Evolutionary conservation across 2,888 invertebrate genomes (phyloP).

Genomic region (Smittia aterrima): DNA sequence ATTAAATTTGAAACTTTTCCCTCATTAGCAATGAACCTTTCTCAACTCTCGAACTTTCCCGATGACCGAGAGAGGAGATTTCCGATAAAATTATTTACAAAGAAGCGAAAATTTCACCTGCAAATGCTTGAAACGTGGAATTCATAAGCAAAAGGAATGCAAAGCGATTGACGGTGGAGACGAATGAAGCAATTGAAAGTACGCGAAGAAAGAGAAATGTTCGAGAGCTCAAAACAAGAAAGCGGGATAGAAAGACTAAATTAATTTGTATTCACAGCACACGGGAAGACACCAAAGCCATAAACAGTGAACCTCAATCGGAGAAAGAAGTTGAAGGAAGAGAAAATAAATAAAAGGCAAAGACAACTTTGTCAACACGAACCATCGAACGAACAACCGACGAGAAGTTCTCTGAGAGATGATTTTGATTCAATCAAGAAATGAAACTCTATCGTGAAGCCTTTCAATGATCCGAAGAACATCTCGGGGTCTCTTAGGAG

Average conservation of each 20-base stretch:
- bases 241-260: background rate
- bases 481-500: no score
- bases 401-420: background rate
- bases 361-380: background rate
- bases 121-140: no score
- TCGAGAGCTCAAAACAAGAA: background rate
- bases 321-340: background rate
- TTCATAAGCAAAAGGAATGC: no score
- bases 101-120: no score
- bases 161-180: no score
- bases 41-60: no score
- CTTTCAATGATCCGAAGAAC: no score
- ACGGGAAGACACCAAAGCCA: background rate
- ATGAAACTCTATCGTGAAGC: no score
- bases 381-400: background rate
- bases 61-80: no score
- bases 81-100: no score
- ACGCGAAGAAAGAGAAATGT: background rate
- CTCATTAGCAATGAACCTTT: no score
- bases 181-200: background rate
- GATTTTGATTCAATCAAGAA: background rate
- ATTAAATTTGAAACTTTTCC: no score
- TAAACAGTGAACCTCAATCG: constrained; percentile 9
- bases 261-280: constrained; percentile 20
- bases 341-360: background rate